Conservation (phyloP, 1,140 invertebrate genomes). For the Drosophila ogumai region DNA sequence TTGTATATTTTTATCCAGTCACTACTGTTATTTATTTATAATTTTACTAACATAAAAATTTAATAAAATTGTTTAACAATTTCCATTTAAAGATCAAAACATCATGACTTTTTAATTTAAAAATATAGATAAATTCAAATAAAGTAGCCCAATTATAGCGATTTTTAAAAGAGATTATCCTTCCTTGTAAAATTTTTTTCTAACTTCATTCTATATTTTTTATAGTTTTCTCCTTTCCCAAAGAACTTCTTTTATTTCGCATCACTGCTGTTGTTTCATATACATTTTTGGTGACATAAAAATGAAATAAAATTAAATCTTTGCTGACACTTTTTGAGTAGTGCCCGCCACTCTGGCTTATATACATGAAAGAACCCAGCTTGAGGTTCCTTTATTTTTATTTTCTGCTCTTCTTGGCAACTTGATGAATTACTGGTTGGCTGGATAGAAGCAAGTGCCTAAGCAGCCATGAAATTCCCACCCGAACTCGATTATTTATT, state of each 20-base stretch:
- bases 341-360: conserved; percentile 25
- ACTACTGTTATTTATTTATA: too few species aligned
- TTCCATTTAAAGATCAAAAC: too few species aligned
- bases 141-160: too few species aligned
- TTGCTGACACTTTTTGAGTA: conserved; percentile 75
- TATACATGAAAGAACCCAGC: conserved; percentile 40
- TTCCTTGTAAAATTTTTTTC: not conserved
- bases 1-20: too few species aligned
- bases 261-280: not conserved
- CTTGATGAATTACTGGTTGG: conserved; percentile 61
- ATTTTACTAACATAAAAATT: too few species aligned
- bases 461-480: conserved; percentile 43
- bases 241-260: not conserved
- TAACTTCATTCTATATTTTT: too few species aligned
- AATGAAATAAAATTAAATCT: conserved; percentile 73
- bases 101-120: too few species aligned
- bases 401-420: conserved; percentile 19
- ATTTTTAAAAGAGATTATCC: too few species aligned
- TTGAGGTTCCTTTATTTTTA: conserved; percentile 20
- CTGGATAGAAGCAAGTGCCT: conserved; percentile 45
- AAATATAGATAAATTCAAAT: too few species aligned
- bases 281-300: conserved; percentile 39
- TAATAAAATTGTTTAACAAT: too few species aligned
- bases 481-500: conserved; percentile 43
- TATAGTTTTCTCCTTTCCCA: not conserved